These are phyloP conservation scores for Notechis scutatus DNA, from an alignment of 2,113 vertebrate genomes.

Conservation along the genomic window DNA sequence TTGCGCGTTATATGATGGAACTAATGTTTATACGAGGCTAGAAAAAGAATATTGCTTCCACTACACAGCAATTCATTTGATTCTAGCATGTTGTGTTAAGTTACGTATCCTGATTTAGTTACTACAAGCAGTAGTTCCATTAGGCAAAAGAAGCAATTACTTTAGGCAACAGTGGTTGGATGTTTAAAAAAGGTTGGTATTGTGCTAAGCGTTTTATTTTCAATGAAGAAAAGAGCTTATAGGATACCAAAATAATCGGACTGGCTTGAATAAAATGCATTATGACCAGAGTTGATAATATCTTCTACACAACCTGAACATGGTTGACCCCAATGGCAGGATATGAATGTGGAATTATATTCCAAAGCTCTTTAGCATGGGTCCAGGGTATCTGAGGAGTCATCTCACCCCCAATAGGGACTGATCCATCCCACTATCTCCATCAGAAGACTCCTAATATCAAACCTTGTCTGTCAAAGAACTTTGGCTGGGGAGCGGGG, in stretches of 20 bases:
- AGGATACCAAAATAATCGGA: too few relatives aligned
- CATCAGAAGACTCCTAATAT: neutral
- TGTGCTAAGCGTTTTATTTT: neutral
- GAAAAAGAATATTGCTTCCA: neutral
- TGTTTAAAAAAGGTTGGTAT: neutral
- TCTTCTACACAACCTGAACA: neutral
- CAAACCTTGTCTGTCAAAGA: too few relatives aligned
- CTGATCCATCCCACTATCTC: neutral
- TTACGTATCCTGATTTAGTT: neutral
- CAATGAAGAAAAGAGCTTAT: too few relatives aligned
- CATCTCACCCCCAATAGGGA: neutral
- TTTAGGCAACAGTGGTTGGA: neutral
- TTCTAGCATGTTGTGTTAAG: neutral
- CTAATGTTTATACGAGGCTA: neutral
- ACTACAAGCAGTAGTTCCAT: neutral
- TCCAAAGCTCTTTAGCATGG: neutral
- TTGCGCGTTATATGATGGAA: neutral
- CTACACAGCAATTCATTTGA: neutral
- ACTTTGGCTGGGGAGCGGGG: too few relatives aligned
- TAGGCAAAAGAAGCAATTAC: neutral
- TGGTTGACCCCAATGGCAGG: neutral
- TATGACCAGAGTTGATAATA: neutral
- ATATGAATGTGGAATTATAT: neutral
- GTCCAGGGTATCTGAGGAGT: neutral
- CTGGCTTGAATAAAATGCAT: neutral